Evolutionary conservation across 1,140 invertebrate species (phyloP).

Genomic region (Drosophila elegans): DNA sequence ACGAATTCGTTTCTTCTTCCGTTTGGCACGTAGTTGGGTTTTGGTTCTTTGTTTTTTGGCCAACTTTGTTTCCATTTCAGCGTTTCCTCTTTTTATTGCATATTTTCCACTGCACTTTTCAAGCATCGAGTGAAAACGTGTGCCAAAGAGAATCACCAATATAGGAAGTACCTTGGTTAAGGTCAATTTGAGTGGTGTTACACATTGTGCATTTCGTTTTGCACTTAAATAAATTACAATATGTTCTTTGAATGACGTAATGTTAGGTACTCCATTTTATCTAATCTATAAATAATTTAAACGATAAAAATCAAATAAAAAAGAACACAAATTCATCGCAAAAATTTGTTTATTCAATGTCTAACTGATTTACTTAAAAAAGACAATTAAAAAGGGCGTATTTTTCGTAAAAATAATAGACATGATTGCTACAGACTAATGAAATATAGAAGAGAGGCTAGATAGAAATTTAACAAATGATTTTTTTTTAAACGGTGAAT

Average conservation of each 20-base stretch:
- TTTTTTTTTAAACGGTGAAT: constrained; percentile 33
- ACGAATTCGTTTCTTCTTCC: constrained; percentile 29
- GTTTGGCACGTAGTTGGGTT: constrained; percentile 63
- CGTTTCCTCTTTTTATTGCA: constrained; percentile 26
- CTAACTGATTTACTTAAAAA: constrained; percentile 66
- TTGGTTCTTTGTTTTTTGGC: constrained; percentile 18
- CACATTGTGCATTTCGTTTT: constrained; percentile 3
- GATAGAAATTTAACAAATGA: constrained; percentile 14
- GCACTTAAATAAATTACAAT: constrained; percentile 2
- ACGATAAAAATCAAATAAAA: not conserved
- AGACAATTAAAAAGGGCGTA: constrained; percentile 64
- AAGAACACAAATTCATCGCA: constrained; percentile 29
- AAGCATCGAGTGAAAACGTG: constrained; percentile 62
- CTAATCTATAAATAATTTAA: too few species aligned
- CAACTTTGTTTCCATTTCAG: constrained; percentile 43
- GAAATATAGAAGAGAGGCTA: constrained; percentile 49
- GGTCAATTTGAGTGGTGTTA: constrained; percentile 9
- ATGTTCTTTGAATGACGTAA: not conserved
- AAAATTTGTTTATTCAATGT: constrained; percentile 77
- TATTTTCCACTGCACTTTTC: constrained; percentile 32
- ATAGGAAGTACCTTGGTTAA: constrained; percentile 53
- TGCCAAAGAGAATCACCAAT: constrained; percentile 36
- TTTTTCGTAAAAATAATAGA: constrained; percentile 59
- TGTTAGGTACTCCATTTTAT: not conserved
- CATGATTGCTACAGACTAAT: constrained; percentile 60